Evolutionary conservation across 1,140 invertebrate genomes (phyloP), one percentile per base, ranked within the genome.

Genomic region (Agrypnia vestita): DNA sequence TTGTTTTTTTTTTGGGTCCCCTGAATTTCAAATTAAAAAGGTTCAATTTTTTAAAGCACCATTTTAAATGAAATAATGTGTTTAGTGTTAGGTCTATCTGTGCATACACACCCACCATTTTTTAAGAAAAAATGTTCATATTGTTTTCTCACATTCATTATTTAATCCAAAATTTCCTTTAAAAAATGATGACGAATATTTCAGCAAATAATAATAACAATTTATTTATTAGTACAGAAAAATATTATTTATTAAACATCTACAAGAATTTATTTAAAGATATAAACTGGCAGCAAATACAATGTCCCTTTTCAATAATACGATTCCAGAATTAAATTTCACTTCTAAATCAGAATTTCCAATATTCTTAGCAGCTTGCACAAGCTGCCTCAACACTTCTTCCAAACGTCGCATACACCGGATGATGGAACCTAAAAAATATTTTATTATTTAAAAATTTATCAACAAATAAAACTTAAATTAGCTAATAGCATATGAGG

Each of bases 261-360:
- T 6, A 35, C 6, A 6, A 3, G 1, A 35, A 6, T 69, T 44
- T 15, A 69, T 47, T 83, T 80, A 99, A 84, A 99, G 92, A 91
- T 99, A 99, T 12, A 99, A 92, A 88, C 97, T 99, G 44, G 98
- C 98, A 71, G 98, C 98, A 91, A 99, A 99, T 19, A 99, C 97
- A 89, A 99, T 99, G 87, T 99, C 98, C 84, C 98, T 92, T 89
- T 99, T 99, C 44, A 99, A 93, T 55, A 96, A 87, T 85, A 95
- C 94, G 76, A 99, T 98, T 8, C 95, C 96, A 86, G 98, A 95
- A 79, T 94, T 95, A 88, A 99, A 99, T 89, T 99, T 99, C 84
- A 96, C 95, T 90, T 99, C 98, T 78, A 99, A 90, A 82, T 98
- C 97, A 12, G 94, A 94, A 86, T 99, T 99, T 13, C 98, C 98